These are phyloP conservation scores for Chymomyza costata DNA, from an alignment of 1,140 invertebrate species.

Conservation along the genomic window DNA sequence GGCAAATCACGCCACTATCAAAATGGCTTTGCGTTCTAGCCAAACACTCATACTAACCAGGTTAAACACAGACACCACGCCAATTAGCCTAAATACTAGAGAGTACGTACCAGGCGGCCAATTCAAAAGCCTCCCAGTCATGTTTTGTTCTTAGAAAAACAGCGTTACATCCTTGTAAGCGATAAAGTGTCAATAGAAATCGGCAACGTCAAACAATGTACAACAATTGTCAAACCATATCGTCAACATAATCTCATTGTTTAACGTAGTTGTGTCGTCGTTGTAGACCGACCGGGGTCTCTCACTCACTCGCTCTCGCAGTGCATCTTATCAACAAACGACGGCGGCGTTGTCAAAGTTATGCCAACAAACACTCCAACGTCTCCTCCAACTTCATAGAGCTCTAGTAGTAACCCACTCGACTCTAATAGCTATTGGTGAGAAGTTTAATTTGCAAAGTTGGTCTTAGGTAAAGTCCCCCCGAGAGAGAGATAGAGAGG, in stretches of 20 bases:
- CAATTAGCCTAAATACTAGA: conserved; percentile 58
- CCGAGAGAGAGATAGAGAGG: conserved; percentile 1
- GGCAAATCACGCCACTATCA: no score
- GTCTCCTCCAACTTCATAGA: no score
- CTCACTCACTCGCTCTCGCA: no score
- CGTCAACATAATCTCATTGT: conserved; percentile 74
- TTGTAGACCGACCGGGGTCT: no score
- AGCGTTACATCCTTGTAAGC: conserved; percentile 69
- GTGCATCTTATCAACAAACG: conserved; percentile 55
- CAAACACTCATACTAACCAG: no score
- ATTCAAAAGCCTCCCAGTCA: conserved; percentile 28
- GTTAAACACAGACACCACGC: no score
- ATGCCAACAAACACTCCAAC: conserved; percentile 11
- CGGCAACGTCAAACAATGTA: conserved; percentile 73
- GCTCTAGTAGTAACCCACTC: not conserved
- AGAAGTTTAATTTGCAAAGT: conserved; percentile 27
- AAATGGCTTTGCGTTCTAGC: no score
- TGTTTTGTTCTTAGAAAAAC: conserved; percentile 68
- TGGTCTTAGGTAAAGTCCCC: not conserved
- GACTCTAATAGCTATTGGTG: not conserved
- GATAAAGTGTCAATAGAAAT: conserved; percentile 67
- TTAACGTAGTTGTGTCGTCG: no score
- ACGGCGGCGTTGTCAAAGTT: conserved; percentile 60
- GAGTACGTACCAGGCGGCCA: no score
- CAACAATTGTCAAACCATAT: conserved; percentile 75